These are phyloP conservation scores for Zootoca vivipara DNA, from an alignment of 2,113 vertebrate genomes.

Conservation along the genomic window DNA sequence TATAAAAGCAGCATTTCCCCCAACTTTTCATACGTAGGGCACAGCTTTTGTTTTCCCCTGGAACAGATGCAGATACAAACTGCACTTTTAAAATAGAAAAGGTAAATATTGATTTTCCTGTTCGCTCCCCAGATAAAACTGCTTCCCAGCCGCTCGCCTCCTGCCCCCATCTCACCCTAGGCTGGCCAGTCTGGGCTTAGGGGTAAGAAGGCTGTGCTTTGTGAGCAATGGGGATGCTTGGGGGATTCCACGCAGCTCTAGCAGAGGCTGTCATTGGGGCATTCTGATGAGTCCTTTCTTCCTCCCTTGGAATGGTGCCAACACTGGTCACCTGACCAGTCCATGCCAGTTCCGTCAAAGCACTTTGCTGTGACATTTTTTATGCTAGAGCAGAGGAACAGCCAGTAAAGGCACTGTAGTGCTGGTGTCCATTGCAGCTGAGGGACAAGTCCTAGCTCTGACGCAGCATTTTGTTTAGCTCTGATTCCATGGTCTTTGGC, in stretches of 20 bases:
- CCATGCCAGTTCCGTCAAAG: no score
- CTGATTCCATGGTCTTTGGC: background rate
- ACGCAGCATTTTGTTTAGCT: no score
- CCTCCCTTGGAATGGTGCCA: background rate
- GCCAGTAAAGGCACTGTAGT: background rate
- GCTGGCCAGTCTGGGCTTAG: background rate
- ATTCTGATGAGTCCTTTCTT: background rate
- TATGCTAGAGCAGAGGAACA: background rate
- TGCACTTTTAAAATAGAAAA: background rate
- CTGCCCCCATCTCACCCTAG: background rate
- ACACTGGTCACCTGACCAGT: background rate
- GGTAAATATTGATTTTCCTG: background rate
- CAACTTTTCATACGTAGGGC: background rate
- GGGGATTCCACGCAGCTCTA: background rate
- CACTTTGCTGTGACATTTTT: background rate
- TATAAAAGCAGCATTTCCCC: background rate
- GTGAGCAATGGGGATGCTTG: background rate
- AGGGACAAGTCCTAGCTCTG: background rate
- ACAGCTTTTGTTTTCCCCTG: background rate
- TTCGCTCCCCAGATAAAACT: background rate
- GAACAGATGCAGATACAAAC: background rate
- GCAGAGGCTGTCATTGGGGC: background rate
- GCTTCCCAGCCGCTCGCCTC: no score
- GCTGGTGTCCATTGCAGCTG: background rate
- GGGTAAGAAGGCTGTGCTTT: background rate